A percentile compares a stretch with the other conserved stretches of the same genome.
These are phyloP conservation scores for Ferrisia virgata DNA, from an alignment of 2,888 invertebrate genomes.

Conservation along the genomic window DNA sequence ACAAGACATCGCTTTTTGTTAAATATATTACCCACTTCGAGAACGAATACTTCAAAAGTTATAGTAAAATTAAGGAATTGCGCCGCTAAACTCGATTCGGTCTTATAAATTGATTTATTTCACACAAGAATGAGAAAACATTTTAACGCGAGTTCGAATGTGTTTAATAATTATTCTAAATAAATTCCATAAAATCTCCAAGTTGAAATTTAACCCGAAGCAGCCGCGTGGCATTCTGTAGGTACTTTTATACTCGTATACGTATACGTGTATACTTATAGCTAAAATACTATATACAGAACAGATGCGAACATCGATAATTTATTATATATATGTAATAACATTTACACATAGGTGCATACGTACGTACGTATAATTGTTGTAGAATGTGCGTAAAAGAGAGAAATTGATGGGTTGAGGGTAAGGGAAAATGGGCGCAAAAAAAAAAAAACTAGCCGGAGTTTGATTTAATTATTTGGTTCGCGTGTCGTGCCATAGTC, in stretches of 20 bases:
- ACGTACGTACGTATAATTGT: neutral
- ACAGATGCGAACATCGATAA: neutral
- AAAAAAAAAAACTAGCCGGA: neutral
- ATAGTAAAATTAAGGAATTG: neutral
- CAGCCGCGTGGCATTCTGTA: neutral
- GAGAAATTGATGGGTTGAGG: neutral
- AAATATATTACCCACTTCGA: too few species aligned
- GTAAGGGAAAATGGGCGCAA: neutral
- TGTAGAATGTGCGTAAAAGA: neutral
- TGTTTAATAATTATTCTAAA: neutral
- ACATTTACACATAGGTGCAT: too few species aligned
- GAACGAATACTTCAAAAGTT: neutral
- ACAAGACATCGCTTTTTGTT: too few species aligned
- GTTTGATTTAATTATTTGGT: slow-evolving; percentile 21
- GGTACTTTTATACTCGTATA: neutral
- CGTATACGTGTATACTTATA: neutral
- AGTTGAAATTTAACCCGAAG: slow-evolving; percentile 7
- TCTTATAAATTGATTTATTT: neutral
- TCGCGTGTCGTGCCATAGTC: neutral
- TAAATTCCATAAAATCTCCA: neutral
- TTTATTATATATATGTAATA: neutral
- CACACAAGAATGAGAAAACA: neutral
- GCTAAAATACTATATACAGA: neutral
- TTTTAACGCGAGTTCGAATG: neutral
- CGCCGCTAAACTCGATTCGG: neutral